A percentile compares a stretch with the other conserved stretches of the same genome.
Conservation (phyloP, 2,113 vertebrate species). For the Caloenas nicobarica region DNA sequence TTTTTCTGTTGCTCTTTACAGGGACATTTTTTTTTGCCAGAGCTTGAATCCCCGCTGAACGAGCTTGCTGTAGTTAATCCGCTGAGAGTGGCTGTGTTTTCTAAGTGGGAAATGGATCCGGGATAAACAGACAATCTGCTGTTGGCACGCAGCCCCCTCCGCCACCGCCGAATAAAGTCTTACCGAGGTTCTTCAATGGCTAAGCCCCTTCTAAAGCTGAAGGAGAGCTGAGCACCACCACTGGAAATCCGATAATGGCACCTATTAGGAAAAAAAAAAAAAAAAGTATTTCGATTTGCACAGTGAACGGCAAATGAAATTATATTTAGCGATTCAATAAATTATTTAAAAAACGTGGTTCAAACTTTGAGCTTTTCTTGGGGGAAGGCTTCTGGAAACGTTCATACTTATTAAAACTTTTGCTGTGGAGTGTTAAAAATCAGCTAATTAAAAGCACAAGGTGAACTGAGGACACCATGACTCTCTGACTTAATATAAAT, state of each 20-base stretch:
- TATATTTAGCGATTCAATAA: neutral
- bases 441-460: neutral
- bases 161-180: slow-evolving; percentile 24
- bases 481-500: neutral
- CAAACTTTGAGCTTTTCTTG: neutral
- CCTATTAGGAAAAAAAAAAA: neutral
- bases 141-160: slow-evolving; percentile 55
- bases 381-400: neutral
- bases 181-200: slow-evolving; percentile 17
- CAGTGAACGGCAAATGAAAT: neutral
- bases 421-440: neutral
- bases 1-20: slow-evolving; percentile 10
- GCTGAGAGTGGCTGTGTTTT: slow-evolving; percentile 56
- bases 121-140: slow-evolving; percentile 74
- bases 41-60: slow-evolving; percentile 36
- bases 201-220: slow-evolving; percentile 3
- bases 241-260: neutral
- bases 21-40: neutral
- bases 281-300: slow-evolving; percentile 1
- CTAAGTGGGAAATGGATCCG: slow-evolving; percentile 65
- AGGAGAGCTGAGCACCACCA: neutral
- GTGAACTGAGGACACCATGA: neutral
- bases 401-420: neutral
- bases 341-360: neutral
- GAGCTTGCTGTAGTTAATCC: slow-evolving; percentile 63